Percentiles rank a stretch among this genome's conserved stretches.
Conservation (phyloP, 2,113 vertebrate species). For the Turnix velox region DNA sequence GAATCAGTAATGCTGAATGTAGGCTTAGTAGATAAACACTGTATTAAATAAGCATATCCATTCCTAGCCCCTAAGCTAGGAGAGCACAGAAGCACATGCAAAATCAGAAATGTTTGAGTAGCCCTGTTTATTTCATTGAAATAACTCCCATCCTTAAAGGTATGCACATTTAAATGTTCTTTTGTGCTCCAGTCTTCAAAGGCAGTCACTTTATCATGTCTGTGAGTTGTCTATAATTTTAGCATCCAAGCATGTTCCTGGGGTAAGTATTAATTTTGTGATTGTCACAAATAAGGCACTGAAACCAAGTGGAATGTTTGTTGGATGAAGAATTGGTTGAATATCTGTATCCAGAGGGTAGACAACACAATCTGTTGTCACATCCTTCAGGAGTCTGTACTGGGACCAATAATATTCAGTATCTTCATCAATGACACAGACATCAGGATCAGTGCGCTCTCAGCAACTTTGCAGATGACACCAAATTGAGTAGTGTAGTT, state of each 20-base stretch:
- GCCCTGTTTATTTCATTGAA: slow-evolving; percentile 22
- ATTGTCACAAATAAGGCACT: background rate
- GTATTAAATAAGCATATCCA: slow-evolving; percentile 24
- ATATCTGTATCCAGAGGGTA: background rate
- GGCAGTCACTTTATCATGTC: background rate
- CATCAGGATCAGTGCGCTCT: background rate
- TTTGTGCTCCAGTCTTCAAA: background rate
- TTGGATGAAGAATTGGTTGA: background rate
- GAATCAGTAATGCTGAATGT: slow-evolving; percentile 36
- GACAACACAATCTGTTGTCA: background rate
- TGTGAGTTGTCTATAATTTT: background rate
- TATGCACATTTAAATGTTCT: background rate
- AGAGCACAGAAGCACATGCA: background rate
- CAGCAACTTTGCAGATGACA: background rate
- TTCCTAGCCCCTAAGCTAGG: slow-evolving; percentile 49
- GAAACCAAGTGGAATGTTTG: background rate
- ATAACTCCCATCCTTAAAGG: background rate
- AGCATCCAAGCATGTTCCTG: background rate
- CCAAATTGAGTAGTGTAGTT: background rate
- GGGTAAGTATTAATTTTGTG: background rate
- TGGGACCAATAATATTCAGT: background rate
- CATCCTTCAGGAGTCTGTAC: background rate
- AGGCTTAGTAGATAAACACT: slow-evolving; percentile 48
- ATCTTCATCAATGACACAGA: background rate
- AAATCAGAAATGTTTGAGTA: slow-evolving; percentile 10